Evolutionary conservation across 2,797 vertebrate genomes (phyloP).

Genomic region (Taeniopygia guttata): DNA sequence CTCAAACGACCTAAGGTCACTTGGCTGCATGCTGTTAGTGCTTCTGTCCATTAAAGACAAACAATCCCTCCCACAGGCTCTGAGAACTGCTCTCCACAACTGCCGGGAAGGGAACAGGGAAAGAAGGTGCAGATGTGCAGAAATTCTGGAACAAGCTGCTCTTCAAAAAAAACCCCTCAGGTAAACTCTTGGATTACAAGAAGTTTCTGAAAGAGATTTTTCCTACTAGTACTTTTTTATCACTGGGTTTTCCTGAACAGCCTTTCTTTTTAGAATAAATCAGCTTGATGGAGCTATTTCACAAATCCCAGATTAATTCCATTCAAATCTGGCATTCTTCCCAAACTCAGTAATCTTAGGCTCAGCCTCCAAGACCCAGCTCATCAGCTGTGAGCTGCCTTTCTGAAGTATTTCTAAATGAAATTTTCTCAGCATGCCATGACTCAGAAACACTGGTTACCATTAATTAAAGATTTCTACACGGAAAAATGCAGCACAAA

Average conservation of each 20-base stretch:
- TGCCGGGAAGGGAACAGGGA: background rate
- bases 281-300: conserved; percentile 29
- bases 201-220: background rate
- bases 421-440: background rate
- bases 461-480: background rate
- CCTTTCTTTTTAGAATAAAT: conserved; percentile 50
- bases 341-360: conserved; percentile 29
- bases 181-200: background rate
- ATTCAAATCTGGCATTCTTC: conserved; percentile 32
- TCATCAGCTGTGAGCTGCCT: background rate
- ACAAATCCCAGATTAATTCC: conserved; percentile 66
- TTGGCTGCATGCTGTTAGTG: background rate
- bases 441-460: background rate
- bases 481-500: conserved; percentile 1
- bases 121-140: background rate
- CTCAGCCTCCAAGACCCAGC: background rate
- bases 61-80: background rate
- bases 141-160: background rate
- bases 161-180: background rate
- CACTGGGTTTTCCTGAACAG: conserved; percentile 14
- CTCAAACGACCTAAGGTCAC: background rate
- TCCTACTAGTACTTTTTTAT: background rate
- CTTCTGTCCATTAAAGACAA: background rate
- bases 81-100: background rate
- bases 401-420: conserved; percentile 3